phyloP scores from a whole-genome alignment of 2,113 vertebrate genomes.

The Vidua macroura region DNA sequence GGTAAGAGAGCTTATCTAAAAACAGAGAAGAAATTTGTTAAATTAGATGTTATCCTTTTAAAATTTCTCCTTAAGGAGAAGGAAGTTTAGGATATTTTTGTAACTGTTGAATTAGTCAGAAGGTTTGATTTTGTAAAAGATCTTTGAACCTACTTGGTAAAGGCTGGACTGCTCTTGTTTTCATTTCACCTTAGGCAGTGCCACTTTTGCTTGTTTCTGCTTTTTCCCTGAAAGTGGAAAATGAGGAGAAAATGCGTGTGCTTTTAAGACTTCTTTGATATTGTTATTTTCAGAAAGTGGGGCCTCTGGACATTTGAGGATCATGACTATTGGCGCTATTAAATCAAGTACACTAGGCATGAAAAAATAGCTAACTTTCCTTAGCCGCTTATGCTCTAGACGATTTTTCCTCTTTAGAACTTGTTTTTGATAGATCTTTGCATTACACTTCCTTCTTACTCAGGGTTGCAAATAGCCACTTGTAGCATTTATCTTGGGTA shows the following conservation, averaged over 20 bases:
- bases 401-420: not conserved
- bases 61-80: not conserved
- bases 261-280: not conserved
- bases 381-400: not conserved
- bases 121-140: not conserved
- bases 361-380: not conserved
- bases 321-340: not conserved
- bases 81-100: not conserved
- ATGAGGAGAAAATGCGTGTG: fast-evolving
- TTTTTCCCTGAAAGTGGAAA: not conserved
- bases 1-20: not conserved
- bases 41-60: not conserved
- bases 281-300: not conserved
- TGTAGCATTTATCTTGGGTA: not conserved
- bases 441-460: not conserved
- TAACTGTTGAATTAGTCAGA: not conserved
- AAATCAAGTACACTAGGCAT: not conserved
- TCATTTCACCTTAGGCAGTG: not conserved
- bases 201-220: not conserved
- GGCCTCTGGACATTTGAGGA: not conserved
- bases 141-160: not conserved
- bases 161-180: not conserved
- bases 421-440: not conserved
- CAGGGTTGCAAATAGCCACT: not conserved
- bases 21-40: not conserved